Evolutionary conservation across 1,140 invertebrate species (phyloP).

Genomic region (Drosophila tsacasi): DNA sequence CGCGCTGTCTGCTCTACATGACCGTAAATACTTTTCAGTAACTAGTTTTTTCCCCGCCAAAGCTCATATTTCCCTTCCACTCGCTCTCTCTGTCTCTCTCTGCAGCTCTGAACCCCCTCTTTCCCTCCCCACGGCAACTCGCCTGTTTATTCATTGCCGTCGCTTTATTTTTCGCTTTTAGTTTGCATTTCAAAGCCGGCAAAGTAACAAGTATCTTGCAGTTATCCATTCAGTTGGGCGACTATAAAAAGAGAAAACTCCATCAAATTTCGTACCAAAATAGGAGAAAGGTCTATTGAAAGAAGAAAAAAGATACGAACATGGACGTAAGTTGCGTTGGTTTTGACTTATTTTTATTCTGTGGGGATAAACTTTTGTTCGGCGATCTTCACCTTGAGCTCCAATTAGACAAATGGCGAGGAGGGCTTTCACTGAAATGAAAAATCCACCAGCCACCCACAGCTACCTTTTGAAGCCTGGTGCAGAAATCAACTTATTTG

Average conservation of each 20-base stretch:
- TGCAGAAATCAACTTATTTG: constrained; percentile 41
- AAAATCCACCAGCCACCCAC: constrained; percentile 35
- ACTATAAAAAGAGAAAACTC: constrained; percentile 35
- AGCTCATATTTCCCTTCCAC: constrained; percentile 67
- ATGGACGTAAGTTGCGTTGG: constrained; percentile 67
- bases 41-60: constrained; percentile 65
- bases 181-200: constrained; percentile 81
- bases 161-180: constrained; percentile 74
- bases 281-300: constrained; percentile 64
- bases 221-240: constrained; percentile 61
- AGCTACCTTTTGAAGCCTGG: neutral
- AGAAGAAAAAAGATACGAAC: constrained; percentile 29
- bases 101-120: neutral
- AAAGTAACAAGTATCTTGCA: constrained; percentile 83
- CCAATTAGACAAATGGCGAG: constrained; percentile 75
- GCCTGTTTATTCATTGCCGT: constrained; percentile 70
- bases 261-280: constrained; percentile 55
- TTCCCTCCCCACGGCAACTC: constrained; percentile 16
- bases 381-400: constrained; percentile 78
- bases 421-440: constrained; percentile 67
- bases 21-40: constrained; percentile 77
- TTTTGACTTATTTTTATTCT: constrained; percentile 34
- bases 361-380: constrained; percentile 35
- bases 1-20: constrained; percentile 66
- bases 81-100: constrained; percentile 28